Conservation (phyloP, 2,888 invertebrate genomes). For the Julus scandinavius region DNA sequence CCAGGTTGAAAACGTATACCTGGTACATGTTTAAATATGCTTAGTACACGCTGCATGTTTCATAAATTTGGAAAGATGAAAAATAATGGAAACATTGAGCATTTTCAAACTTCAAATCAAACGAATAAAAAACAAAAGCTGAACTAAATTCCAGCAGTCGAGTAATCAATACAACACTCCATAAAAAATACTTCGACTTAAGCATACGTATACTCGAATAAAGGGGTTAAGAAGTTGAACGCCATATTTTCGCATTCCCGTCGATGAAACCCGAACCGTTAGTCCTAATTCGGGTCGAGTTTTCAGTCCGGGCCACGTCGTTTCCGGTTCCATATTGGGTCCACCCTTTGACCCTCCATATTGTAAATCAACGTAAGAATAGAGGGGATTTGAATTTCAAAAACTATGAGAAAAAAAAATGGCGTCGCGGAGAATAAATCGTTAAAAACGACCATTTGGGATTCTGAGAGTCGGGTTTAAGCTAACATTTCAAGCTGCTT, state of each 20-base stretch:
- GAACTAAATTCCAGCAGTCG: no score
- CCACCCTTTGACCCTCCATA: background rate
- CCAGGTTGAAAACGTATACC: no score
- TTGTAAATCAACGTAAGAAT: background rate
- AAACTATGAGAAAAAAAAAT: background rate
- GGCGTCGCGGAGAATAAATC: background rate
- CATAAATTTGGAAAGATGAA: no score
- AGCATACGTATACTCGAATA: background rate
- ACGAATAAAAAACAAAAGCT: no score
- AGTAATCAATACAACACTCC: background rate
- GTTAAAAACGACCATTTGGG: background rate
- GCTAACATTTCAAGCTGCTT: background rate
- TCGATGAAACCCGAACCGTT: background rate
- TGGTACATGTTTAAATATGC: no score
- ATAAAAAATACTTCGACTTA: background rate
- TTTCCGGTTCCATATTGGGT: constrained; percentile 25
- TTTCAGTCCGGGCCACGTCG: background rate
- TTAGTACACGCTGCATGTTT: no score
- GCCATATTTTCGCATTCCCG: background rate
- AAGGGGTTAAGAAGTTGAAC: background rate
- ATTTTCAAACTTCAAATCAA: no score
- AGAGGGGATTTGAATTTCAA: constrained; percentile 8
- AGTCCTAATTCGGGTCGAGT: background rate
- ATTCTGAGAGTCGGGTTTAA: background rate
- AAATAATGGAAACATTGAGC: no score